Base-by-base conservation (phyloP, 2,797 vertebrate species). In the Xerus rutilus region DNA sequence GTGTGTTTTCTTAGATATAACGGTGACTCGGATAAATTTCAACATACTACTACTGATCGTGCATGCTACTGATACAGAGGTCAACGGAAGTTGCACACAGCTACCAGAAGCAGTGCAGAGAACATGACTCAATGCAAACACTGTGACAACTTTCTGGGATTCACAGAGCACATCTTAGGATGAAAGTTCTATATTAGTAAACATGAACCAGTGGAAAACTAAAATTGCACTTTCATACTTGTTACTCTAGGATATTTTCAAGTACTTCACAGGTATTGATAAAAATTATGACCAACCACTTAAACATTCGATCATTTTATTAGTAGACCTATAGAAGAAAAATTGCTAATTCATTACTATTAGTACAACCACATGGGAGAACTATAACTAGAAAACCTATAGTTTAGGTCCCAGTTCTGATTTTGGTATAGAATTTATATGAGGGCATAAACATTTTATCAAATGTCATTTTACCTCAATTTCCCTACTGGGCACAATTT, bases 11-110 rank as follows among this genome's bases (percentile, higher is more conserved):
- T 83, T 52, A 73, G 92, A 76, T 45, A 78, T 62, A 57, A 74
- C 18, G 47, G 65, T 52, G 83, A 70, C 52, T 96, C 97, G 43
- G 49, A 67, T 39, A 78, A 73, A 89, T 88, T 89, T 89, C 86
- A 88, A 89, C 62, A 18, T 39, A 91, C 62, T 89, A 73, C 85
- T 97, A 93, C 62, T 94, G 94, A 97, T 91, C 82, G 79, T 64
- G 76, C 65, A 73, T 43, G 82, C 86, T 28, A 76, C 32, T 39
- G 35, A 45, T 23, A 12, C 43, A 64, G 45, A 93, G 78, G 96
- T 92, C 88, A 91, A 23, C 54, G 11, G 25, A 77, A 85, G 49
- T 18, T 47, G 57, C 64, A 73, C 47, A 65, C 17, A 81, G 47
- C 47, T 21, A 12, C 25, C 49, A 43, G 47, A 69, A 23, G 64